Percentiles rank a stretch among this genome's conserved stretches.
Evolutionary conservation across 2,888 invertebrate genomes (phyloP).

Genomic region (Sminthurides aquaticus): DNA sequence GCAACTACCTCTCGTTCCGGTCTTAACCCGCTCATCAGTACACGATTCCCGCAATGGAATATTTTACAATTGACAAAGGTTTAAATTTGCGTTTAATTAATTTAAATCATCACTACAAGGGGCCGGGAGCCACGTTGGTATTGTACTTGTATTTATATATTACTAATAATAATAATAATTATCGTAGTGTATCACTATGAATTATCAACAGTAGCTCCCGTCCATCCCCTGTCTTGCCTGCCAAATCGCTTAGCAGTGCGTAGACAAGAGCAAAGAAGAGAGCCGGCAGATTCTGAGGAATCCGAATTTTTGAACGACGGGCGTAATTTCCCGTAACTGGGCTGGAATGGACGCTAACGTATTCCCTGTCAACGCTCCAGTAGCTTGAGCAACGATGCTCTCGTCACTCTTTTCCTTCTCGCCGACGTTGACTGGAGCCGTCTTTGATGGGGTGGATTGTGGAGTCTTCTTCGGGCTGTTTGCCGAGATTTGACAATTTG

Average conservation of each 20-base stretch:
- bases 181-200: too few relatives aligned
- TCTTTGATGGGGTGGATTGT: conserved; percentile 38
- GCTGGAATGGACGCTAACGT: conserved; percentile 30
- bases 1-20: too few relatives aligned
- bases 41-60: too few relatives aligned
- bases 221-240: background rate
- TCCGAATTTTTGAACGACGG: conserved; percentile 39
- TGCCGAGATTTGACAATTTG: conserved; percentile 38
- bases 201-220: too few relatives aligned
- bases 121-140: background rate
- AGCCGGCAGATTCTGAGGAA: conserved; percentile 39
- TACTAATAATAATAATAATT: too few relatives aligned
- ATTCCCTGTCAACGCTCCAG: conserved; percentile 18
- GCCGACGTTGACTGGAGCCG: conserved; percentile 17
- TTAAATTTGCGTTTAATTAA: too few relatives aligned
- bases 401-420: background rate
- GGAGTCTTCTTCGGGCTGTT: conserved; percentile 42
- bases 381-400: background rate
- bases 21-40: too few relatives aligned
- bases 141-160: background rate
- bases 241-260: conserved; percentile 34
- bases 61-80: too few relatives aligned
- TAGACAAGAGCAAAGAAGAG: conserved; percentile 37
- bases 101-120: background rate
- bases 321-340: conserved; percentile 30